A percentile compares a stretch with the other conserved stretches of the same genome.
phyloP scores from a whole-genome alignment of 2,797 vertebrate genomes.

The Poecilia gillii region DNA sequence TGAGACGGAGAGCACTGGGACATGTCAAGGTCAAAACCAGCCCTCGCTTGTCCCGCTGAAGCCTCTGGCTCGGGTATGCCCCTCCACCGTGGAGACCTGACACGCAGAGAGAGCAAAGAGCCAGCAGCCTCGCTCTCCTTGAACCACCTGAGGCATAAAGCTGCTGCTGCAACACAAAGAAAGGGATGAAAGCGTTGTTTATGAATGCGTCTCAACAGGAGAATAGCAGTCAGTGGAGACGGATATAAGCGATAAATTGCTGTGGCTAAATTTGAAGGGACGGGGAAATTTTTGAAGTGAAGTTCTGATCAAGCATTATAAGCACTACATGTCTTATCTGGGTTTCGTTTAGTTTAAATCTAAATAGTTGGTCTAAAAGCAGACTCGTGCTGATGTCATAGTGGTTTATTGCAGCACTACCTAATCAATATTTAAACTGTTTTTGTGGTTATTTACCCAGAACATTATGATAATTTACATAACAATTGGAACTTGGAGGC shows the following conservation, averaged over 20 bases:
- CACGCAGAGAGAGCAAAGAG: conserved; percentile 40
- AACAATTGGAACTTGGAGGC: neutral
- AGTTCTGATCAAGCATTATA: neutral
- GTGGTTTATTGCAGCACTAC: neutral
- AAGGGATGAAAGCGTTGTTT: conserved; percentile 15
- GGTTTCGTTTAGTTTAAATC: neutral
- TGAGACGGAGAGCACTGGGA: conserved; percentile 33
- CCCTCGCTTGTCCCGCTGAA: conserved; percentile 48
- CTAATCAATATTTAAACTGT: neutral
- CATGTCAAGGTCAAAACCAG: conserved; percentile 49
- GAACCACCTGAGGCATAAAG: conserved; percentile 32
- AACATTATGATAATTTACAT: neutral
- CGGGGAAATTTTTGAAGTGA: neutral
- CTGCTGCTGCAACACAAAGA: conserved; percentile 56
- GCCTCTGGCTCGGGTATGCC: conserved; percentile 57
- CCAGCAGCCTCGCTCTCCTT: conserved; percentile 38
- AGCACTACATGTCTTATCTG: neutral
- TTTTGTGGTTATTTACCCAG: neutral
- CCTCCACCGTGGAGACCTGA: conserved; percentile 72
- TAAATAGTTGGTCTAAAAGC: neutral
- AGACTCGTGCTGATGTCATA: neutral
- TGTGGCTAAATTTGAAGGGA: neutral
- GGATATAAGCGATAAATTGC: conserved; percentile 14
- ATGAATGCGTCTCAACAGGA: conserved; percentile 29
- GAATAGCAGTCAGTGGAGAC: conserved; percentile 2